These are phyloP conservation scores for Capreolus pygargus DNA, from an alignment of 2,113 vertebrate genomes.

Conservation along the genomic window DNA sequence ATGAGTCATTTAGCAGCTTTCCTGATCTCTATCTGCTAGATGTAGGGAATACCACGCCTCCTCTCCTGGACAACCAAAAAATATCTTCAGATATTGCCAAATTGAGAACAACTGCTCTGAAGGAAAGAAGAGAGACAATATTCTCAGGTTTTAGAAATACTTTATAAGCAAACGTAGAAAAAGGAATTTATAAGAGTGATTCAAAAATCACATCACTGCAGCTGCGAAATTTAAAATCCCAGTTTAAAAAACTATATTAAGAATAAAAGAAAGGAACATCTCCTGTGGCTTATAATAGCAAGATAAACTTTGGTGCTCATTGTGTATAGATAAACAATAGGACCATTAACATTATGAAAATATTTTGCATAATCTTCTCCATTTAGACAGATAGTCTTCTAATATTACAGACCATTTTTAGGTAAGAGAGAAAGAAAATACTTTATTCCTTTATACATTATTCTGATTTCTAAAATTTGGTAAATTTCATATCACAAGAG, in stretches of 20 bases:
- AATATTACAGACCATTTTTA: background rate
- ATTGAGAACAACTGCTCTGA: background rate
- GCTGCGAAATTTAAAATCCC: background rate
- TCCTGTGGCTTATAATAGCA: background rate
- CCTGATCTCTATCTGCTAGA: background rate
- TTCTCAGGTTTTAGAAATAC: background rate
- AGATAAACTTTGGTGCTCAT: background rate
- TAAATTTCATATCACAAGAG: background rate
- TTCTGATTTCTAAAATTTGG: conserved; percentile 11
- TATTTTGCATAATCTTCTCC: background rate
- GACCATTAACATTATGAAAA: background rate
- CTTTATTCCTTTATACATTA: background rate
- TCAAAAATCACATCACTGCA: background rate
- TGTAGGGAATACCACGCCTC: background rate
- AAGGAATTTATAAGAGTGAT: background rate
- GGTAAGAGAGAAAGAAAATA: background rate
- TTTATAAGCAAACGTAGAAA: background rate
- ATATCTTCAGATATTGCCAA: background rate
- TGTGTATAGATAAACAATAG: background rate
- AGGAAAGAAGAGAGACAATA: background rate
- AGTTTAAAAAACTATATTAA: background rate
- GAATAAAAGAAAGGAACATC: background rate
- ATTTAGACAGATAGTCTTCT: background rate
- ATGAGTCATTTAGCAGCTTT: background rate
- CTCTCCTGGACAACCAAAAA: background rate